Base-by-base conservation (phyloP, 2,797 vertebrate genomes). In the Trematomus bernacchii region DNA sequence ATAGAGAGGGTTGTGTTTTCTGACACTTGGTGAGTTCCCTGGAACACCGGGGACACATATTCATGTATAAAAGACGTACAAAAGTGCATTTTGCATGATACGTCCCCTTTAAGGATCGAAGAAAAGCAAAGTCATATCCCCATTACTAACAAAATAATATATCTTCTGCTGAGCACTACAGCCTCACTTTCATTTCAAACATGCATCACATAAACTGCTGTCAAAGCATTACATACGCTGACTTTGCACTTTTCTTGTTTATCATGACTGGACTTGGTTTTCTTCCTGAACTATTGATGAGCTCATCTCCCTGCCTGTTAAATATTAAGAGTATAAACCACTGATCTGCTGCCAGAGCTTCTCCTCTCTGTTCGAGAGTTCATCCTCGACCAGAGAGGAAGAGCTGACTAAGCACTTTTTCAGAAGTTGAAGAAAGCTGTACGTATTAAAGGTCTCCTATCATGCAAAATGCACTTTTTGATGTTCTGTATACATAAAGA, bases 271-370 rank as follows among this genome's bases (percentile, higher is more conserved):
- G 33, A 33, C 68, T 54, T 53, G 8, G 64, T 50, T 11, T 42
- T 82, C 53, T 58, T n/a, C 7, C 68, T 78, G 40, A 82, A 82
- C 43, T 87, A 78, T 83, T 82, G 75, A 88, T 80, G 68, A 79
- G 51, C 0, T 3, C 52, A 71, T 69, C 47, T 73, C 4, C 68
- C 48, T 78, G 76, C 79, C 76, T 46, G 7, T 37, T 77, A 13
- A 88, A 79, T 81, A 86, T 82, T 82, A 71, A 69, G 40, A 78
- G n/a, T 59, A 33, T 55, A 15, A 61, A 52, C 33, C 66, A 63
- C 59, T 84, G 83, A 88, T 85, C 76, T 79, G 2, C 42, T 71
- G 72, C 79, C 80, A 86, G 74, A 73, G 14, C 0, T 18, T 55
- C 50, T 40, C 16, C 27, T 51, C 4, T 57, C 14, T 47, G 71